These are phyloP conservation scores for Acropora yongei DNA, from an alignment of 64 coral and sea anemone genomes.

Conservation along the genomic window DNA sequence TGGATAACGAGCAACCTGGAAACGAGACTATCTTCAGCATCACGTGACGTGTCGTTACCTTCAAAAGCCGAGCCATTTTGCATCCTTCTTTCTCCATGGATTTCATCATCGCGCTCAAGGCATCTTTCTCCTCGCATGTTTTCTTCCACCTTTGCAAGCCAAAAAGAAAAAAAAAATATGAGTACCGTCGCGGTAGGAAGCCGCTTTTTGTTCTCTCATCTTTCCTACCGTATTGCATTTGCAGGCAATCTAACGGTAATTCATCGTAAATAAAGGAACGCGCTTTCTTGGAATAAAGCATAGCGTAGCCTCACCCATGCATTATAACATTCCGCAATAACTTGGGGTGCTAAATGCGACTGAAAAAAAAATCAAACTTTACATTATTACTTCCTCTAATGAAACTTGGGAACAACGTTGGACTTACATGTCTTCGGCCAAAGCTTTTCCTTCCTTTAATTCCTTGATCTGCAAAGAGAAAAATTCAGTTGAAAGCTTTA, in stretches of 20 bases:
- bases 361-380: not conserved
- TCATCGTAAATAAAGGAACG: no score
- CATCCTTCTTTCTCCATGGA: not conserved
- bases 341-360: not conserved
- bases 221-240: no score
- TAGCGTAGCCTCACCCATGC: no score
- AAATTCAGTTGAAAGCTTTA: not conserved
- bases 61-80: not conserved
- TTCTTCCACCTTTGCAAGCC: not conserved
- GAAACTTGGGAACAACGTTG: not conserved
- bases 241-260: no score
- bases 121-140: not conserved
- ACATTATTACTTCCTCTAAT: not conserved
- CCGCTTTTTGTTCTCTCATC: no score
- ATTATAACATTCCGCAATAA: not conserved
- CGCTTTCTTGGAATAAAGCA: no score
- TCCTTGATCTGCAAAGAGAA: not conserved
- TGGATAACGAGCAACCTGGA: no score
- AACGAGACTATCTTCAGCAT: no score
- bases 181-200: no score
- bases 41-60: not conserved
- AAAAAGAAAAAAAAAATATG: no score
- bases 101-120: not conserved
- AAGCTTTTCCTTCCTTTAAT: not conserved
- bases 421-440: slow-evolving; percentile 11